Evolutionary conservation across 2,797 vertebrate genomes (phyloP).

Genomic region (Premnoplex brunnescens): DNA sequence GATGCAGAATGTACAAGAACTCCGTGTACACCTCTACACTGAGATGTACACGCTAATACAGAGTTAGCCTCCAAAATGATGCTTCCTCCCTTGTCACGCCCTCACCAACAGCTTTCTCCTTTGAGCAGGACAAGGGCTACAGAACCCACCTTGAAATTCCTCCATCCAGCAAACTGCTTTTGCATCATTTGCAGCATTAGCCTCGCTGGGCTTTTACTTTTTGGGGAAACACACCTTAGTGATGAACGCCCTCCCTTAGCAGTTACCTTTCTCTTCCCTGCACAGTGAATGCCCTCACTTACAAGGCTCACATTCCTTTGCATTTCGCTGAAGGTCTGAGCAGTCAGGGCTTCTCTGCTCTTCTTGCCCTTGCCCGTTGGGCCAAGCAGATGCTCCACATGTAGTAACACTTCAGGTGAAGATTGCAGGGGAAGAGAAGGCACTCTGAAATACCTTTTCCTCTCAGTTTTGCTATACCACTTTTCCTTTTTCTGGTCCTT

Average conservation of each 20-base stretch:
- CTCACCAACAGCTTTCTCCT: neutral
- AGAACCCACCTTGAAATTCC: neutral
- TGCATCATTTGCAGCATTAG: neutral
- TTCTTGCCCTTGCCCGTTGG: neutral
- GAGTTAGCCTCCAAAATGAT: accelerated
- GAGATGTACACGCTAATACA: accelerated
- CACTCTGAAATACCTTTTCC: neutral
- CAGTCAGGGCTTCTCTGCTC: neutral
- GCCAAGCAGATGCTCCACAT: neutral
- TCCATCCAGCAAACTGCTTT: neutral
- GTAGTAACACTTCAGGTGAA: too few relatives aligned
- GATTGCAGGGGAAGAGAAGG: neutral
- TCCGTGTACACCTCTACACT: accelerated
- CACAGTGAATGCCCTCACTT: neutral
- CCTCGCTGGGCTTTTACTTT: neutral
- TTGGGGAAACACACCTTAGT: neutral
- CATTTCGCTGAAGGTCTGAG: neutral
- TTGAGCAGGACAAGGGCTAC: neutral
- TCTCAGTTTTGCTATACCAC: accelerated
- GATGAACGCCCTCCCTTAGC: neutral
- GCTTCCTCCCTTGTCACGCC: accelerated
- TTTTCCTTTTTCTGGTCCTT: neutral
- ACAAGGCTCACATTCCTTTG: neutral
- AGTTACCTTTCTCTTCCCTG: neutral
- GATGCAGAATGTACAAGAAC: neutral